Evolutionary conservation across 2,797 vertebrate species (phyloP).

Genomic region (Poeciliopsis turneri): DNA sequence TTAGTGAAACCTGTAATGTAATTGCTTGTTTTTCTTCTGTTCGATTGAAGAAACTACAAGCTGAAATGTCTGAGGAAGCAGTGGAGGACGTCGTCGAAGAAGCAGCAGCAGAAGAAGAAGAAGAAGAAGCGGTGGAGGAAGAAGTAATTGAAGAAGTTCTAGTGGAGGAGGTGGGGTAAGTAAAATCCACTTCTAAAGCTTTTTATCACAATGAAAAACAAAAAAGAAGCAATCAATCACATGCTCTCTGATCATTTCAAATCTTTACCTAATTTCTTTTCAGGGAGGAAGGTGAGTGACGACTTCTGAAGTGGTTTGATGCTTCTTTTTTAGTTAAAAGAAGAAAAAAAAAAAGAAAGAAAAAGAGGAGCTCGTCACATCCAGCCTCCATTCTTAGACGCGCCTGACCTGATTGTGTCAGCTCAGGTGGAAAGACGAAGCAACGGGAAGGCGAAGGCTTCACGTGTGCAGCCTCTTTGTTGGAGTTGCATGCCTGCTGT

Average conservation of each 20-base stretch:
- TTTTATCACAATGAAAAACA: background rate
- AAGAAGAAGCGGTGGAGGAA: constrained; percentile 56
- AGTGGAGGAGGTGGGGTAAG: constrained; percentile 71
- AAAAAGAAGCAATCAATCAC: background rate
- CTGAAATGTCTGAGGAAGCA: constrained; percentile 65
- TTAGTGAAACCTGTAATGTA: background rate
- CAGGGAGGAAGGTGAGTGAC: constrained; percentile 59
- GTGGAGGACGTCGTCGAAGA: background rate
- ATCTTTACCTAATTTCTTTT: constrained; percentile 25
- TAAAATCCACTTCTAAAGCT: constrained; percentile 2
- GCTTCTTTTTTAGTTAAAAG: background rate
- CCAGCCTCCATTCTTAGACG: constrained; percentile 10
- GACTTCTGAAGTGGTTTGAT: constrained; percentile 9
- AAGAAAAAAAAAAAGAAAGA: no score
- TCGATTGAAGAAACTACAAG: constrained; percentile 43
- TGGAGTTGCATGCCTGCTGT: constrained; percentile 32
- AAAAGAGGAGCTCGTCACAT: constrained; percentile 24
- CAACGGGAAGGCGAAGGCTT: constrained; percentile 54
- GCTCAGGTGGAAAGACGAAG: constrained; percentile 46
- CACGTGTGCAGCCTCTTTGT: constrained; percentile 22
- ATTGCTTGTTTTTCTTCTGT: constrained; percentile 9
- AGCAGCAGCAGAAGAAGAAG: constrained; percentile 39
- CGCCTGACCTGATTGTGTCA: constrained; percentile 69
- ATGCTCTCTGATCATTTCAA: constrained; percentile 7
- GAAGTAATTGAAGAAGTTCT: constrained; percentile 68